Percentiles rank a stretch among this genome's conserved stretches.
Evolutionary conservation across 2,888 invertebrate genomes (phyloP).

Genomic region (Drosophila prolongata): DNA sequence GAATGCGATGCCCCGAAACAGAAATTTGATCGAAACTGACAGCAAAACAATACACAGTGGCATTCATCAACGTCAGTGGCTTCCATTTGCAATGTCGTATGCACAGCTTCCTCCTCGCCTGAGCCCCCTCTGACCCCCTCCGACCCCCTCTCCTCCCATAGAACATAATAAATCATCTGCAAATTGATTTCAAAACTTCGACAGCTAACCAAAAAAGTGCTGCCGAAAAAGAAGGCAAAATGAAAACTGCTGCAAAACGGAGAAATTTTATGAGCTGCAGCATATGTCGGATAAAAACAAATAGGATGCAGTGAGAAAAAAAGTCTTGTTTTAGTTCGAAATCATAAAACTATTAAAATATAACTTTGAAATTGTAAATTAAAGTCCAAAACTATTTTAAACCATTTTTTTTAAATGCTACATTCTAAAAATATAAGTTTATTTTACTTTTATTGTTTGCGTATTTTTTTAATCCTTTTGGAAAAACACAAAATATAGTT

Average conservation of each 20-base stretch:
- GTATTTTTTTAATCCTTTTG: no score
- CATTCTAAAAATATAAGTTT: no score
- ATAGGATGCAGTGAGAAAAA: conserved; percentile 8
- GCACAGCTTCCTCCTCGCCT: conserved; percentile 38
- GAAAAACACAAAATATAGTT: no score
- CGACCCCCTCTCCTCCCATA: background rate
- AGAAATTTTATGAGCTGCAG: conserved; percentile 50
- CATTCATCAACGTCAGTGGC: conserved; percentile 71
- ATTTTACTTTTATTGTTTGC: no score
- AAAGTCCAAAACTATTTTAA: no score
- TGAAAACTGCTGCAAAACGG: conserved; percentile 34
- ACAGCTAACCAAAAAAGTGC: conserved; percentile 41
- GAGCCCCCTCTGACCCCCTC: background rate
- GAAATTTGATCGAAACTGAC: conserved; percentile 70
- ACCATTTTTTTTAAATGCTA: rapidly evolving
- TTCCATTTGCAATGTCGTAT: conserved; percentile 60
- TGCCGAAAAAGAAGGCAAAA: conserved; percentile 34
- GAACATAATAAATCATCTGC: conserved; percentile 76
- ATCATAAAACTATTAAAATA: no score
- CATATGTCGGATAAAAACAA: conserved; percentile 36
- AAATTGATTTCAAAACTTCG: conserved; percentile 76
- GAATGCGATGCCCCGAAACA: conserved; percentile 56
- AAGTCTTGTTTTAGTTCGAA: no score
- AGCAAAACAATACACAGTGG: conserved; percentile 74
- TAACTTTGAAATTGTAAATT: no score